Evolutionary conservation across 2,888 invertebrate genomes (phyloP), one percentile per base, ranked within the genome.

Genomic region (Oligia strigilis): DNA sequence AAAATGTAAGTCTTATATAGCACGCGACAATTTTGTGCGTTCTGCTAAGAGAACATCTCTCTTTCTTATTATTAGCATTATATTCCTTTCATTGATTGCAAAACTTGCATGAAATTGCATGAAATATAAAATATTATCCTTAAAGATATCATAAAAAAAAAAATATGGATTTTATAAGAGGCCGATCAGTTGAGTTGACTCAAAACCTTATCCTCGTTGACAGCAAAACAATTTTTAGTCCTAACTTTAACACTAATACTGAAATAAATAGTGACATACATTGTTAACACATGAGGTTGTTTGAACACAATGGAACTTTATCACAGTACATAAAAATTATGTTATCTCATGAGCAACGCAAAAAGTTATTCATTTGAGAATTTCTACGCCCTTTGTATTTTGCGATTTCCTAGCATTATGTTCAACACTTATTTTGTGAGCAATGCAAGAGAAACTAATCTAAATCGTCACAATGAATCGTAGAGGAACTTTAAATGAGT

Each of bases 171-270:
- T 76, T 65, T 52, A 36, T 58, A 82, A 80, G 84, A 82, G 66
- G 86, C 84, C 80, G 85, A 91, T 90, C 92, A 92, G 84, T 92
- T 91, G 92, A 92, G 91, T 85, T 90, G 87, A 87, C 77, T 83
- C 77, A 81, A 83, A 87, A 83, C 66, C 66, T 78, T 87, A 89
- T 85, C 78, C 82, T 89, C 87, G 69, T 83, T 82, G 71, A 88
- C 81, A 88, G 84, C 77, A 86, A 86, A 83, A 75, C 80, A 81
- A 84, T 74, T 75, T 69, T 80, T 79, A 60, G 74, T 84, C 81
- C 76, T 83, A 82, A 67, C 49, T 81, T 77, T 81, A 66, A 74
- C 78, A 83, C 84, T 84, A 80, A 84, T 72, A 82, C 77, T 84
- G 86, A 77, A 81, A 83, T 86, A 84, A 84, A 83, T 83, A 84